These are phyloP conservation scores for Cirrhinus molitorella DNA, from an alignment of 2,797 vertebrate genomes.

Conservation along the genomic window DNA sequence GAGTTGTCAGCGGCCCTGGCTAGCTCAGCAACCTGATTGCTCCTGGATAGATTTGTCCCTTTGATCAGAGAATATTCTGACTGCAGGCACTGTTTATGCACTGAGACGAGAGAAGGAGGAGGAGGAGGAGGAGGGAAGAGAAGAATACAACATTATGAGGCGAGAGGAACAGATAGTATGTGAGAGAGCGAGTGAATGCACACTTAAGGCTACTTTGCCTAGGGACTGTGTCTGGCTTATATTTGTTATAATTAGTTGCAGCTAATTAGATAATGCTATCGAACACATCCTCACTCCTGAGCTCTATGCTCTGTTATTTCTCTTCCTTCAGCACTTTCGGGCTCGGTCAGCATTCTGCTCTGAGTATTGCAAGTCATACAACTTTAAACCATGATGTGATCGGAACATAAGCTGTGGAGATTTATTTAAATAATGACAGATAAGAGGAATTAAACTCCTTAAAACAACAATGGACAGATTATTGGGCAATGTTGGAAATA, in stretches of 20 bases:
- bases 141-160: conserved; percentile 53
- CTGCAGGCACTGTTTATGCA: conserved; percentile 82
- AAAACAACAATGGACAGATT: neutral
- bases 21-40: conserved; percentile 83
- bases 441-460: neutral
- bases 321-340: conserved; percentile 29
- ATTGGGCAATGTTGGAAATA: neutral
- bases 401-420: neutral
- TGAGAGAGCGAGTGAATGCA: conserved; percentile 1
- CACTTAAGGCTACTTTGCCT: conserved; percentile 69
- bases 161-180: conserved; percentile 22
- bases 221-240: conserved; percentile 71
- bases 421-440: neutral
- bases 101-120: conserved; percentile 73
- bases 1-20: conserved; percentile 83
- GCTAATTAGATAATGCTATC: conserved; percentile 78
- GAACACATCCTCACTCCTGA: conserved; percentile 62
- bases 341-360: conserved; percentile 2
- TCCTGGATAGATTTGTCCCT: conserved; percentile 82
- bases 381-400: conserved; percentile 15
- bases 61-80: conserved; percentile 86
- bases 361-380: conserved; percentile 32
- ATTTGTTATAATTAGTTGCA: conserved; percentile 82
- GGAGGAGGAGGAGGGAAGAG: conserved; percentile 48
- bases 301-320: conserved; percentile 70